These are phyloP conservation scores for Erynnis tages DNA, from an alignment of 2,888 invertebrate species.

Conservation along the genomic window DNA sequence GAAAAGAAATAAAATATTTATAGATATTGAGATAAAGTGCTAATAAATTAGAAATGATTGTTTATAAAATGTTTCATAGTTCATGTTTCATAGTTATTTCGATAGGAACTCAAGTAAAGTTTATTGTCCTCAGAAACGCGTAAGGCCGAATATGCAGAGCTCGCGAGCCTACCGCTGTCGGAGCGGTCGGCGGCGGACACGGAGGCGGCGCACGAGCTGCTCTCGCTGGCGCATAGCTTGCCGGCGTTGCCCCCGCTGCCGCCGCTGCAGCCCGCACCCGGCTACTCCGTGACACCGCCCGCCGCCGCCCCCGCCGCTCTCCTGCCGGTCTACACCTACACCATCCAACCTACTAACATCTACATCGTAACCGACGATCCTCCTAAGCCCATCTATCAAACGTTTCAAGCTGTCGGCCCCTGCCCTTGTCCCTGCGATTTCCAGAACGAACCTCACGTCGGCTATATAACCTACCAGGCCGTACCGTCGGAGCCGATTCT, in stretches of 20 bases:
- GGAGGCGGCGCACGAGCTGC: conserved; percentile 92
- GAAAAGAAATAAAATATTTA: too few species aligned
- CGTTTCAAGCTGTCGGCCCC: conserved; percentile 52
- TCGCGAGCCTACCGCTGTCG: conserved; percentile 63
- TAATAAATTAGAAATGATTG: neutral
- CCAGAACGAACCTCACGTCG: conserved; percentile 50
- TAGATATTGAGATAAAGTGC: too few species aligned
- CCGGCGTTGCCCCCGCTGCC: conserved; percentile 88
- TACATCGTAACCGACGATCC: conserved; percentile 61
- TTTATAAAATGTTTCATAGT: neutral
- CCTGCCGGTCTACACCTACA: conserved; percentile 82
- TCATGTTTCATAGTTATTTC: neutral
- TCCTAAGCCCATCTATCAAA: conserved; percentile 51
- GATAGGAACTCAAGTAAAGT: neutral
- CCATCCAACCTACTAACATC: conserved; percentile 82
- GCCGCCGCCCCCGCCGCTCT: conserved; percentile 40
- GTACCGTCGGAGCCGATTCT: conserved; percentile 24
- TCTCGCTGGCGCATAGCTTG: conserved; percentile 88
- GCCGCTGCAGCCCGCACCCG: conserved; percentile 75
- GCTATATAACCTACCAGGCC: conserved; percentile 53
- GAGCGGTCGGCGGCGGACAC: conserved; percentile 90
- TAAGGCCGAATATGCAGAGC: conserved; percentile 62
- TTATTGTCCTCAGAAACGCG: conserved; percentile 36
- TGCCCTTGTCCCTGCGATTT: conserved; percentile 43
- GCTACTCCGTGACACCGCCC: conserved; percentile 82